Base-by-base conservation (phyloP, 2,888 invertebrate species). In the Epinotia demarniana region DNA sequence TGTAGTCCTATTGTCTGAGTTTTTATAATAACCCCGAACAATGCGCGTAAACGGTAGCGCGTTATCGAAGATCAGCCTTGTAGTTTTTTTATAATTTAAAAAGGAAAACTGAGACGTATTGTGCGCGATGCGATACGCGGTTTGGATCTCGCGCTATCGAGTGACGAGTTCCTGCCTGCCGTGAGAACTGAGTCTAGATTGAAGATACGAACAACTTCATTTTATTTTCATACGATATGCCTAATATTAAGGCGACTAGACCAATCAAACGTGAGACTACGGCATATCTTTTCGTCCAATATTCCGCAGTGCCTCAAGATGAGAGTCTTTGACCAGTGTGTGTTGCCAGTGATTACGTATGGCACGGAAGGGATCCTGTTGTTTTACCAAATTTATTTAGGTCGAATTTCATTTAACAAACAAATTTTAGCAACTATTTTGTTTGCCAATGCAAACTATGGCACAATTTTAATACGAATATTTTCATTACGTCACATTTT, bases 1-100 rank as follows among this genome's bases (percentile, higher is more conserved):
- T 86, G 88, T 89, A 86, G 87, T 89, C 81, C 84, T 85, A 90
- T 93, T 93, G 93, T 94, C 88, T 90, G 91, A 86, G 88, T 90
- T 92, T 91, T 92, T 93, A 91, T 92, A 90, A 90, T 90, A 86
- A 86, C 86, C 80, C 80, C 84, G 88, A 89, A 93, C 94, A 93
- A 93, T 91, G 88, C 86, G 91, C 90, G 92, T 93, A 94, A 93
- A 90, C 94, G 94, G 94, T 93, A 93, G 93, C 92, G 82, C 85
- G 81, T 86, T 93, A 94, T 94, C 93, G 92, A 92, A 92, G 92
- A 94, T 93, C 94, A 90, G 91, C 89, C 90, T 91, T 90, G 89
- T 89, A 89, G 87, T 84, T 84, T 87, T 90, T 85, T 82, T 86
- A 85, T 85, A 84, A 83, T 85, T 87, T 87, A 86, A 82, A 82